Base-by-base conservation (phyloP, 2,888 invertebrate genomes). In the Fissipunctia ypsillon region DNA sequence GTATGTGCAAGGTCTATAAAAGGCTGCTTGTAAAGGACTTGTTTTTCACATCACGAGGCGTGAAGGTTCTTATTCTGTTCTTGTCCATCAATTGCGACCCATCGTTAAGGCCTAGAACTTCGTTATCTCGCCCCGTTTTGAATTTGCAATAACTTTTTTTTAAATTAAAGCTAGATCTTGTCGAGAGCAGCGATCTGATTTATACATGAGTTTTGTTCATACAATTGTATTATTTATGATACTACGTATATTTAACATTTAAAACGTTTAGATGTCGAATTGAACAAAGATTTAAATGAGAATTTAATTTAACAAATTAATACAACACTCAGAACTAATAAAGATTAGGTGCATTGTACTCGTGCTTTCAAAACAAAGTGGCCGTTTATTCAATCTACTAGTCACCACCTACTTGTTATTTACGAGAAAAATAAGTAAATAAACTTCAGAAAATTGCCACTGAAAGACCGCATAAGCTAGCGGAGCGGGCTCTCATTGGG, bases 61-160 rank as follows among this genome's bases (percentile, higher is more conserved):
- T 89, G 88, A 91, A 89, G 85, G 84, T 82, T 88, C 87, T 89
- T 88, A 88, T 89, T 89, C 88, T 83, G 88, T 88, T 88, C 90
- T 89, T 91, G 89, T 91, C 90, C 90, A 90, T 91, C 90, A 90
- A 88, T 88, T 81, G 85, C 81, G 82, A 85, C 75, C 64, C 79
- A 83, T 89, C 85, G 85, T 88, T 87, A 85, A 86, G 81, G 81
- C 73, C 74, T 88, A 88, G 85, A 86, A 84, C 87, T 88, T 90
- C 88, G 88, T 89, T 91, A 89, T 84, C 85, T 82, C 60, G 69
- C 35, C 69, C 77, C 59, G 78, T 87, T 86, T 86, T 81, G 74
- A 83, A 80, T 84, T 82, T 72, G 74, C 78, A 72, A 83, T 79
- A 65, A 69, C 57, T 61, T 77, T 81, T 81, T 76, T 67, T 73